These are phyloP conservation scores for Eristalis arbustorum DNA, from an alignment of 2,888 invertebrate genomes.

Conservation along the genomic window DNA sequence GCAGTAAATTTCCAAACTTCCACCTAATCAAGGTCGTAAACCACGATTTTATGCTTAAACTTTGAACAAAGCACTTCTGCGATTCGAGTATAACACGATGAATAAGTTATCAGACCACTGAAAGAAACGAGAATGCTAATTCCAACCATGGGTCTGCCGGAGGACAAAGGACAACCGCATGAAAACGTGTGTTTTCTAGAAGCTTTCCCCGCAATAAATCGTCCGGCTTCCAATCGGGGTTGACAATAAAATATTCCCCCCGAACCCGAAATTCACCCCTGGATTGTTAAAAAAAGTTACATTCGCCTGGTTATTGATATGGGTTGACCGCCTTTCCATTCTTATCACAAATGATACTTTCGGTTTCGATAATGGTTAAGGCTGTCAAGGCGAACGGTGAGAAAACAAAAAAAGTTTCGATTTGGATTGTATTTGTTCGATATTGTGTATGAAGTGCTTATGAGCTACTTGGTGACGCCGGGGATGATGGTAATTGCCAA, in stretches of 20 bases:
- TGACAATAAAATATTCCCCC: conserved; percentile 63
- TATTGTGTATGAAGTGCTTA: not conserved
- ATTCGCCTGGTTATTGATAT: conserved; percentile 54
- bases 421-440: conserved; percentile 37
- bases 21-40: conserved; percentile 34
- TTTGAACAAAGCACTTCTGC: conserved; percentile 38
- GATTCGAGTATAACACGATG: conserved; percentile 11
- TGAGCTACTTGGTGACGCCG: conserved; percentile 5
- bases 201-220: conserved; percentile 57
- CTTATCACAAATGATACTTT: conserved; percentile 68
- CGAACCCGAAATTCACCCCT: not conserved
- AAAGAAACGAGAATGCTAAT: conserved; percentile 47
- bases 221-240: conserved; percentile 45
- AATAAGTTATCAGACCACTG: conserved; percentile 34
- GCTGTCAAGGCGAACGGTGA: conserved; percentile 22
- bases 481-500: conserved; percentile 16
- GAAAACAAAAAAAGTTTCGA: conserved; percentile 28
- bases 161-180: conserved; percentile 40
- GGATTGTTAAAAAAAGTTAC: conserved; percentile 44
- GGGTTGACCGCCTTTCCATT: conserved; percentile 59
- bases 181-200: conserved; percentile 46
- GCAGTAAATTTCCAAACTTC: conserved; percentile 6
- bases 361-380: conserved; percentile 58
- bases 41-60: conserved; percentile 30
- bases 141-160: conserved; percentile 32